These are phyloP conservation scores for Dendrolimus houi DNA, from an alignment of 2,888 invertebrate species.

Conservation along the genomic window DNA sequence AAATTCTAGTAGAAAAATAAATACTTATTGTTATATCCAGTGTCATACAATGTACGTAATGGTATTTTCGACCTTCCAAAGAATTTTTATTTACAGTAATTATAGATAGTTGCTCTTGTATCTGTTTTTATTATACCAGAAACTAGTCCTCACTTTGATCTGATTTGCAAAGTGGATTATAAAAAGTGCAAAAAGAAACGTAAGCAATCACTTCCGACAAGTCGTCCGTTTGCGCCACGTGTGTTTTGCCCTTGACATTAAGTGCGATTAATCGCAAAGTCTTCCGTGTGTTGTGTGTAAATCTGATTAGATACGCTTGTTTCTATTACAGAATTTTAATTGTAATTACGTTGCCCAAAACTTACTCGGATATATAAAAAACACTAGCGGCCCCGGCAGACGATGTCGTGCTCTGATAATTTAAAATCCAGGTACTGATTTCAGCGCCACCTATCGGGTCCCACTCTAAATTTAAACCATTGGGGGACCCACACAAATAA, in stretches of 20 bases:
- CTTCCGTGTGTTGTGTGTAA: slow-evolving; percentile 1
- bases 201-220: not conserved
- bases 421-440: no score
- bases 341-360: no score
- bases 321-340: not conserved
- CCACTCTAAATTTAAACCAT: no score
- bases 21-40: no score
- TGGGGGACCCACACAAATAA: no score
- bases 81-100: not conserved
- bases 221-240: not conserved
- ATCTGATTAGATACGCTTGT: not conserved
- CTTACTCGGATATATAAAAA: no score
- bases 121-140: not conserved
- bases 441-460: no score
- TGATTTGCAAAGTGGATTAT: not conserved
- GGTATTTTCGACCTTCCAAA: not conserved
- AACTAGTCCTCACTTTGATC: not conserved
- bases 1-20: no score
- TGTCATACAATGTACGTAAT: not conserved
- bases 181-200: not conserved
- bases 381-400: no score
- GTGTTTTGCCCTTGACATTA: slow-evolving; percentile 2
- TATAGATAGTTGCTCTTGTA: not conserved
- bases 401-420: no score
- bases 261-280: not conserved